Conservation (phyloP, 2,888 invertebrate genomes). For the Napeogenes sylphis region DNA sequence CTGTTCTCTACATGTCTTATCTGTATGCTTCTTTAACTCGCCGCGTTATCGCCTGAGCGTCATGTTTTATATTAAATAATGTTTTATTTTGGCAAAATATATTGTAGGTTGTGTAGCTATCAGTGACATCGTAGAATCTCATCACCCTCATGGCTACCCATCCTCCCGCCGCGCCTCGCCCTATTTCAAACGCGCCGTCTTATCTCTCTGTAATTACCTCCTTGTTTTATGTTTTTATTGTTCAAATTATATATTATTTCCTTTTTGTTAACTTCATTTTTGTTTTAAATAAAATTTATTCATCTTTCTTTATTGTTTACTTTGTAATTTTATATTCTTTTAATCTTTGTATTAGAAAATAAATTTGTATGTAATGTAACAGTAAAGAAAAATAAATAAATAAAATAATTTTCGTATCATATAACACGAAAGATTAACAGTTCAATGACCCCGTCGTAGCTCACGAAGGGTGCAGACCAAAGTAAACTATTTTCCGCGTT, state of each 20-base stretch:
- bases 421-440: too few species aligned
- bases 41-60: constrained; percentile 1
- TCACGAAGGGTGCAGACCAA: too few species aligned
- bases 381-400: too few species aligned
- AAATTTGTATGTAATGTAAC: too few species aligned
- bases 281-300: constrained; percentile 34
- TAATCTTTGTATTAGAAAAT: not conserved
- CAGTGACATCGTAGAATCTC: constrained; percentile 25
- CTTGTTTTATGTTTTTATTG: constrained; percentile 58
- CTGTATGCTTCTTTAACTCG: too few species aligned
- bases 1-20: too few species aligned
- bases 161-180: constrained; percentile 47
- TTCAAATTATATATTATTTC: constrained; percentile 30
- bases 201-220: constrained; percentile 66
- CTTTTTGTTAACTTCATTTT: constrained; percentile 40
- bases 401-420: too few species aligned
- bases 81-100: constrained; percentile 20
- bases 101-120: constrained; percentile 26
- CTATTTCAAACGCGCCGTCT: constrained; percentile 56
- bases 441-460: too few species aligned
- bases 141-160: constrained; percentile 25
- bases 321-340: constrained; percentile 12
- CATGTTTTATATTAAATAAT: constrained; percentile 26
- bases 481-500: too few species aligned
- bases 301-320: constrained; percentile 28